These are phyloP conservation scores for Mesocentrotus franciscanus DNA, from an alignment of 53 echinoderm and acorn worm species.

Conservation along the genomic window DNA sequence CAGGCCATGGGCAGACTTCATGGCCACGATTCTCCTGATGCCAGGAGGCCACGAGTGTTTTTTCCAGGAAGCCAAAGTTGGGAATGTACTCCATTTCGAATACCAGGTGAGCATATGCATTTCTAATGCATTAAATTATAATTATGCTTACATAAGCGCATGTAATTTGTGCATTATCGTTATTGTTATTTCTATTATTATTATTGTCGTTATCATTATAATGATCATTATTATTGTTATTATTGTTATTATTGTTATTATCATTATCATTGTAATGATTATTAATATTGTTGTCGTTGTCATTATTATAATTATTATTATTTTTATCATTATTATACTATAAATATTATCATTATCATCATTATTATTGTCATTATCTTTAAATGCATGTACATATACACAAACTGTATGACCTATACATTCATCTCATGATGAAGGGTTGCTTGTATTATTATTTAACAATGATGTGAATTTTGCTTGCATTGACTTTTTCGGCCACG, in stretches of 20 bases:
- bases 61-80: slow-evolving; percentile 33
- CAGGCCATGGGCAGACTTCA: slow-evolving; percentile 54
- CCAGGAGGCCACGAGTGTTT: slow-evolving; percentile 51
- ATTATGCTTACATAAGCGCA: neutral
- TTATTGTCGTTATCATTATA: neutral
- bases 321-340: neutral
- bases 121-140: no score
- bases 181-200: neutral
- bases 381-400: no score
- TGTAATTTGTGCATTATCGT: neutral
- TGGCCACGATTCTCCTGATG: slow-evolving; percentile 39
- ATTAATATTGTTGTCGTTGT: neutral
- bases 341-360: neutral
- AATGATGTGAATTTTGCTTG: neutral
- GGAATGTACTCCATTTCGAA: slow-evolving; percentile 39
- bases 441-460: no score
- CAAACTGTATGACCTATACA: no score
- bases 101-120: slow-evolving; percentile 31
- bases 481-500: neutral
- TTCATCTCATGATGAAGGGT: no score
- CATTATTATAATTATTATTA: neutral
- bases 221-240: neutral
- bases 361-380: neutral
- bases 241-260: neutral
- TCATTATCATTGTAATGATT: no score